phyloP scores from a whole-genome alignment of 2,113 vertebrate species.

The Origma solitaria region DNA sequence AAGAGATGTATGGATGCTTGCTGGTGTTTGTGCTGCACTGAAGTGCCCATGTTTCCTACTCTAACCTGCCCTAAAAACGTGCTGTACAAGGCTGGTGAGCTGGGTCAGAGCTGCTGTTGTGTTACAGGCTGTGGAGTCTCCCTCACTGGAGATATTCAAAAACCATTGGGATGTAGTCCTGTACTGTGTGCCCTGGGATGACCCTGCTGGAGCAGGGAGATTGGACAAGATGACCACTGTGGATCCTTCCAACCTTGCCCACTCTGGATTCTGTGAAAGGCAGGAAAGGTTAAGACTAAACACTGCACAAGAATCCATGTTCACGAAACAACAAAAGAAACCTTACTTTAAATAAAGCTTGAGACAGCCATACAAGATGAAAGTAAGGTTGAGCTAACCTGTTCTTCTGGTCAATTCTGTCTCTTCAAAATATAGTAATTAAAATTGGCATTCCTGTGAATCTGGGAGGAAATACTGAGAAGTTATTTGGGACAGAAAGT shows the following conservation, averaged over 20 bases:
- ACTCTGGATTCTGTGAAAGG: neutral
- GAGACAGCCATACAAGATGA: neutral
- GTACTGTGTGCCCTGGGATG: neutral
- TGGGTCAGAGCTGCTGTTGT: neutral
- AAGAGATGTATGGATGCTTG: neutral
- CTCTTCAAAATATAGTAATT: neutral
- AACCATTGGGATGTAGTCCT: neutral
- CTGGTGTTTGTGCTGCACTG: neutral
- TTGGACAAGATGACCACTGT: too few relatives aligned
- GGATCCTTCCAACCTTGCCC: neutral
- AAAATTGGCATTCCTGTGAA: neutral
- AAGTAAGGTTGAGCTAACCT: neutral
- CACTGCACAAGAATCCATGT: neutral
- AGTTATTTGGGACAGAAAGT: neutral
- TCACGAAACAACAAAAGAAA: neutral
- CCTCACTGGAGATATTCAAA: neutral
- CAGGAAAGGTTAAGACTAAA: neutral
- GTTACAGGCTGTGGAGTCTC: neutral
- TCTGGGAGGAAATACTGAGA: neutral
- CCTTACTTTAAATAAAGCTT: neutral
- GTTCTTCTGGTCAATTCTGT: neutral
- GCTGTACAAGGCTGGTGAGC: neutral
- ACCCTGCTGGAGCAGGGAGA: neutral
- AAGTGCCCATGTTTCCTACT: neutral
- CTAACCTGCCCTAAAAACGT: neutral